A percentile compares a stretch with the other conserved stretches of the same genome.
phyloP scores from a whole-genome alignment of 2,113 vertebrate species.

The Apteryx mantelli region DNA sequence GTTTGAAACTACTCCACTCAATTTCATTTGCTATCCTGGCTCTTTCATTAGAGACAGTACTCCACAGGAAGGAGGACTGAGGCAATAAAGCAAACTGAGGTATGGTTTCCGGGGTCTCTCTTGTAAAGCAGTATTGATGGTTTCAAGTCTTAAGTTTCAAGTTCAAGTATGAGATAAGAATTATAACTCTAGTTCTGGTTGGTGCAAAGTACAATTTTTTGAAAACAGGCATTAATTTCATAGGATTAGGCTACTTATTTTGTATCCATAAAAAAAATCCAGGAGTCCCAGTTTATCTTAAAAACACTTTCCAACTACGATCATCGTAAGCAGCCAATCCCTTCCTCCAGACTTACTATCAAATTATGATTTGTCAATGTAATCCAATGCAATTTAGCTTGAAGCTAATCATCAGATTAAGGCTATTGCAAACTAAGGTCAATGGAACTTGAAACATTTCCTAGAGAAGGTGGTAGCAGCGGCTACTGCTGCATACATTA shows the following conservation, averaged over 20 bases:
- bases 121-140: background rate
- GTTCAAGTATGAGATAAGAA: background rate
- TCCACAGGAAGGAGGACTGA: background rate
- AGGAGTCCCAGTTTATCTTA: background rate
- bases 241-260: background rate
- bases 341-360: background rate
- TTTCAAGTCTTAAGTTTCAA: background rate
- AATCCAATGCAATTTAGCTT: background rate
- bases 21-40: background rate
- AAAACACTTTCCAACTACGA: background rate
- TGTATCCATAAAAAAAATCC: background rate
- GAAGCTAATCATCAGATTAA: background rate
- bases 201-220: background rate
- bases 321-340: background rate
- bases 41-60: background rate
- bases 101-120: background rate
- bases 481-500: background rate
- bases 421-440: background rate
- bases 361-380: background rate
- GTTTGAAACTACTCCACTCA: background rate
- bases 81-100: background rate
- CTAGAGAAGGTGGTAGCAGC: background rate
- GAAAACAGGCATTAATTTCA: background rate
- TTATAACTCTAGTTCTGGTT: background rate
- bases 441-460: background rate